Evolutionary conservation across 2,888 invertebrate genomes (phyloP).

Genomic region (Sicus ferrugineus): DNA sequence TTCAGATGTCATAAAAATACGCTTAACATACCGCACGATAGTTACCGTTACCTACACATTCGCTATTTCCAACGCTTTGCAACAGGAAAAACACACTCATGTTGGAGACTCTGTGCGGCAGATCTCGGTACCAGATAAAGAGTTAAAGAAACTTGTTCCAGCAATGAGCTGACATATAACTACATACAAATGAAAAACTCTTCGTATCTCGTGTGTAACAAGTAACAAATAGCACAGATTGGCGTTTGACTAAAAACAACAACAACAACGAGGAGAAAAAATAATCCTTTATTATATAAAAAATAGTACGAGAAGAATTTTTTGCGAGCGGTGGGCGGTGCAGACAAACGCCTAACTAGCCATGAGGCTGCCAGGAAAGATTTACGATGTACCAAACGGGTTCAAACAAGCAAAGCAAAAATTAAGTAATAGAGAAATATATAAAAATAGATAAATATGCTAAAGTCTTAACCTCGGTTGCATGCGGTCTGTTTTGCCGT

Average conservation of each 20-base stretch:
- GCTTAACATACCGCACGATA: too few species aligned
- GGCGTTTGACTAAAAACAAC: neutral
- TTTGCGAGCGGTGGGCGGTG: slow-evolving; percentile 14
- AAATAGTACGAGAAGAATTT: neutral
- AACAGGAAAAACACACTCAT: too few species aligned
- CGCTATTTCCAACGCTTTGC: too few species aligned
- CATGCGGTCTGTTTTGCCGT: too few species aligned
- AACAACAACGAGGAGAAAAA: neutral
- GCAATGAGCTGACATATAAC: slow-evolving; percentile 10
- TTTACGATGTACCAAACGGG: slow-evolving; percentile 13
- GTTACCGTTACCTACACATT: too few species aligned
- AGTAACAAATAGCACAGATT: neutral
- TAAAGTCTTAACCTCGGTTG: slow-evolving; percentile 6
- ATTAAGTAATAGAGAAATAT: too few species aligned
- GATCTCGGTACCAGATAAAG: neutral
- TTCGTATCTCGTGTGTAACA: neutral
- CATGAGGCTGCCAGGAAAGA: neutral
- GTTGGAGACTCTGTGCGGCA: neutral
- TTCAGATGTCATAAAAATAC: too few species aligned
- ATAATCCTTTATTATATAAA: neutral
- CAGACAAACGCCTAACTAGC: slow-evolving; percentile 10
- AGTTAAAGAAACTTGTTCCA: slow-evolving; percentile 16
- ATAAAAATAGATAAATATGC: neutral
- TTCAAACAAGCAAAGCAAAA: neutral
- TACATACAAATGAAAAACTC: too few species aligned